phyloP scores from a whole-genome alignment of 2,797 vertebrate genomes.

The Cirrhinus mrigala region DNA sequence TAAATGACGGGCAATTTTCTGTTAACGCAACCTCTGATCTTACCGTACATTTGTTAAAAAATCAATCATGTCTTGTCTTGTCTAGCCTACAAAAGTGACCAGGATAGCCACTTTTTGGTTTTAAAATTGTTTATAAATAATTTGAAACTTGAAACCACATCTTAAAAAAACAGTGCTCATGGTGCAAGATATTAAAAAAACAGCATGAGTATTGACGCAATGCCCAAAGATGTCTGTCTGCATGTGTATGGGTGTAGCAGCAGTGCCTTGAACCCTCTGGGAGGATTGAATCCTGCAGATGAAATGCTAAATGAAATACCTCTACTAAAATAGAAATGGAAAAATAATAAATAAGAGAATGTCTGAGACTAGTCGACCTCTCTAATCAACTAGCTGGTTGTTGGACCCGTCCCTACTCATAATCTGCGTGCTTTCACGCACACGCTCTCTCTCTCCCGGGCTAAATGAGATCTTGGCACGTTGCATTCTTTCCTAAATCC shows the following conservation, averaged over 20 bases:
- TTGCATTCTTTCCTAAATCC: slow-evolving; percentile 57
- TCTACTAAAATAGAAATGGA: not conserved
- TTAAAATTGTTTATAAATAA: not conserved
- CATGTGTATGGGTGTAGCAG: not conserved
- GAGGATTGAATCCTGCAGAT: not conserved
- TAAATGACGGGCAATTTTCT: no score
- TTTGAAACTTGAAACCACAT: not conserved
- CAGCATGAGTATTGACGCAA: not conserved
- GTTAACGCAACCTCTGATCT: no score
- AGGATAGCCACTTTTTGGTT: not conserved
- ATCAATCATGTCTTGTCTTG: no score
- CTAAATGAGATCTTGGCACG: slow-evolving; percentile 67
- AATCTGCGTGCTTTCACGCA: slow-evolving; percentile 31
- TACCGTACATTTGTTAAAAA: no score
- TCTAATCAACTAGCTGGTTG: slow-evolving; percentile 11
- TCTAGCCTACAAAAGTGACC: not conserved
- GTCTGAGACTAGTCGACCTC: not conserved
- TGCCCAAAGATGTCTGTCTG: not conserved
- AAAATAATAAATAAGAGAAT: not conserved
- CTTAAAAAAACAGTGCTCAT: not conserved
- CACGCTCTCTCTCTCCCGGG: slow-evolving; percentile 38
- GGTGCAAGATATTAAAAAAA: not conserved
- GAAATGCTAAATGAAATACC: not conserved
- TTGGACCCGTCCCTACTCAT: slow-evolving; percentile 6
- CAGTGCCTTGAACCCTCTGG: not conserved